Evolutionary conservation across 2,888 invertebrate species (phyloP), one percentile per base, ranked within the genome.

Genomic region (Chloroclystis v-ata): DNA sequence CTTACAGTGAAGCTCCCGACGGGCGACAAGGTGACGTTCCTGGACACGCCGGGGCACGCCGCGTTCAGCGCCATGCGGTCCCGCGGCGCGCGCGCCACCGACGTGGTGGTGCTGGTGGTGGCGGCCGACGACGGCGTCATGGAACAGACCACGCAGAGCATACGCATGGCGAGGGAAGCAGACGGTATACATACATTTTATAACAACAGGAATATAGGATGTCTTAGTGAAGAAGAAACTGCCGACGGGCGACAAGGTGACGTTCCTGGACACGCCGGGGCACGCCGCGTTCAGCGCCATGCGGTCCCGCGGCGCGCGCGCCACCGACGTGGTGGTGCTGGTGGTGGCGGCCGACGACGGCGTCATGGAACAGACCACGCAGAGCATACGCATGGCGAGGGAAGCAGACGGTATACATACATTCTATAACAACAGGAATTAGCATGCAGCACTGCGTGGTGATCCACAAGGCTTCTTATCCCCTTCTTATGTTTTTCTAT

Each of bases 321-420:
- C 94, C 43, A 99, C 99, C 0, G 99, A 99, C 78, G 92, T 99
- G 43, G 95, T 98, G 41, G 93, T 98, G 49, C 85, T 99, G 43
- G 98, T 99, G 16, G 97, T 99, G 29, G 99, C 99, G 1, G 99
- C 98, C 0, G 99, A 99, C 78, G 99, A 99, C 82, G 98, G 99
- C 2, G 98, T 99, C 32, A 99, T 98, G 97, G 95, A 97, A 47
- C 99, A 99, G 89, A 99, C 99, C 0, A 72, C 93, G 1, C 97
- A 99, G 82, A 97, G 96, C 20, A 94, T 99, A 20, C 78, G 91
- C 58, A 94, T 96, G 92, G 97, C 97, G 0, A 89, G 90, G 66
- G 91, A 93, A 60, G 93, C 95, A 0, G 85, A 91, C 4, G 75
- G 75, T 75, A 14, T 47, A 49, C 20, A 20, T 43, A 2, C 5